phyloP scores from a whole-genome alignment of 2,113 vertebrate species.

The Atherinomorus stipes region DNA sequence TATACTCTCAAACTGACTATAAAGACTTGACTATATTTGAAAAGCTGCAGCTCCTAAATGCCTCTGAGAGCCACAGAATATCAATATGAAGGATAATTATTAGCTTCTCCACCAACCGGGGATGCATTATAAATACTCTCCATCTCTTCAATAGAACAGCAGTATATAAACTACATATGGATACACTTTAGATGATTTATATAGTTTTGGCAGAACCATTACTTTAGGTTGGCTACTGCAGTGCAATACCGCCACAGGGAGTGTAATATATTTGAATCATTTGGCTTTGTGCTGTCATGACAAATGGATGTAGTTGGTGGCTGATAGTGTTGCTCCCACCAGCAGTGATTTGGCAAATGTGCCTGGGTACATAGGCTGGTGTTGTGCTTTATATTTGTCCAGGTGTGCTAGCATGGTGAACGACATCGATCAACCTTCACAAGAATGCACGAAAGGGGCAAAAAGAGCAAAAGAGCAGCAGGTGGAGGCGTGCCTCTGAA shows the following conservation, averaged over 20 bases:
- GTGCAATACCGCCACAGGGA: constrained; percentile 53
- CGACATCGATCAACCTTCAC: constrained; percentile 16
- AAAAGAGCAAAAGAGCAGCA: constrained; percentile 14
- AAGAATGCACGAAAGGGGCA: constrained; percentile 7
- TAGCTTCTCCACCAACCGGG: constrained; percentile 25
- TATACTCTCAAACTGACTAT: constrained; percentile 2
- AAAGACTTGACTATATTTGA: constrained; percentile 22
- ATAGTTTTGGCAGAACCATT: constrained; percentile 58
- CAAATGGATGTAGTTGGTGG: constrained; percentile 66
- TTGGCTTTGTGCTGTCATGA: constrained; percentile 66
- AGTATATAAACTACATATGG: constrained; percentile 59
- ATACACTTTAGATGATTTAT: constrained; percentile 69
- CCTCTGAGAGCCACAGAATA: constrained; percentile 13
- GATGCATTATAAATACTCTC: constrained; percentile 54
- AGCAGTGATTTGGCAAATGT: constrained; percentile 29
- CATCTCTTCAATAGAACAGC: constrained; percentile 49
- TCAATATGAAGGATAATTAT: constrained; percentile 62
- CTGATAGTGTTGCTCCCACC: constrained; percentile 43
- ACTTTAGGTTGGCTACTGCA: constrained; percentile 53
- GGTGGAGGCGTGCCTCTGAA: constrained; percentile 37
- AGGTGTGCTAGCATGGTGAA: background rate
- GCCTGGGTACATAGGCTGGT: constrained; percentile 16
- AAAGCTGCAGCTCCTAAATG: constrained; percentile 12
- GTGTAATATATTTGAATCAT: constrained; percentile 70
- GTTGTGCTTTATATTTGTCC: background rate